Evolutionary conservation across 1,140 invertebrate species (phyloP), one percentile per base, ranked within the genome.

Genomic region (Zaprionus vittiger): DNA sequence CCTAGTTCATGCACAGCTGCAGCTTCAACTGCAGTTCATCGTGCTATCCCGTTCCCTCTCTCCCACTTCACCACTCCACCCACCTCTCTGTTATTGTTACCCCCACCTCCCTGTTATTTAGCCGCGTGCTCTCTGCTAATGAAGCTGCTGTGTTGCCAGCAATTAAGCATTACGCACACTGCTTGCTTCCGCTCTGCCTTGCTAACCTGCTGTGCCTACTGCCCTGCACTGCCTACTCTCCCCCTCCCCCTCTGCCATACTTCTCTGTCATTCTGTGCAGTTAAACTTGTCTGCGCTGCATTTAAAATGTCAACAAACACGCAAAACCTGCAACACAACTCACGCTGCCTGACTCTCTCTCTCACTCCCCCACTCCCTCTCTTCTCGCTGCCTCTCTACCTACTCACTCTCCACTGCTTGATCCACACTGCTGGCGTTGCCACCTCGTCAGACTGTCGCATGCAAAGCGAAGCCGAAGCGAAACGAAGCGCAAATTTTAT

Each of bases 201-300:
- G 31, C 31, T 34, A 34, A 34, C 31, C 31, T 34, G 31, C 31
- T 11, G 31, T 34, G 31, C 31, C 31, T 34, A 34, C 31, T 34
- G 31, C 31, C 31, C 9, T 34, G 31, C 31, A 34, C 9, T 34
- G 31, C 31, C 31, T 11, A 34, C 31, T 9, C 55, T 37, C 56
- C n/a, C 57, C 22, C 56, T 14, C 57, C 26, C 37, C n/a, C 15
- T 12, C 49, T 37, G 41, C 11, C 49, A 28, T 37, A 15, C 17
- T 24, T 28, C 20, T 12, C 49, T 72, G 85, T 89, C 89, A 90
- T 90, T 89, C 90, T 89, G 84, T 84, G 69, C 81, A 89, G 89
- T 89, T 89, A 89, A 89, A 89, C 84, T 79, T 89, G 84, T 89
- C 84, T 89, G 84, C 79, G 81, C 78, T 79, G 84, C 85, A 89